A percentile compares a stretch with the other conserved stretches of the same genome.
Evolutionary conservation across 2,888 invertebrate species (phyloP).

Genomic region (Amphimallon solstitiale): DNA sequence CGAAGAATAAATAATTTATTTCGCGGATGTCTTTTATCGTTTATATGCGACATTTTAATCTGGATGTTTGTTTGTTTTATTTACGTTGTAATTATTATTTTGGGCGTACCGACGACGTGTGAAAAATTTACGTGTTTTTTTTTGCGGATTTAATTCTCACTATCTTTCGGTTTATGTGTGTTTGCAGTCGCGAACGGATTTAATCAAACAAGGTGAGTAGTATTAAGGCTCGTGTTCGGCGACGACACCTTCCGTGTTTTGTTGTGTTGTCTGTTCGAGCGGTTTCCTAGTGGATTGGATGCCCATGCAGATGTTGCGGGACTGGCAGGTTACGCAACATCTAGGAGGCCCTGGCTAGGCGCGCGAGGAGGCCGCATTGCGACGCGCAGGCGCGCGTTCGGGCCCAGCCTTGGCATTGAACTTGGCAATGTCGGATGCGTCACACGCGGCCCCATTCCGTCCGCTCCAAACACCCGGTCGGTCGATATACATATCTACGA

Average conservation of each 20-base stretch:
- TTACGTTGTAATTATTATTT: no score
- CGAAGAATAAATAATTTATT: no score
- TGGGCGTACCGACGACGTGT: no score
- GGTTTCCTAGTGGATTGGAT: slow-evolving; percentile 52
- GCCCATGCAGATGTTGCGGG: slow-evolving; percentile 54
- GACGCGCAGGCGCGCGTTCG: slow-evolving; percentile 65
- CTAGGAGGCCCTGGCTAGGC: slow-evolving; percentile 56
- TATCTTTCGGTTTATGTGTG: no score
- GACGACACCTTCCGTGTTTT: slow-evolving; percentile 27
- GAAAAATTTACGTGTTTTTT: no score
- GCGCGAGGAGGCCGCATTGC: slow-evolving; percentile 69
- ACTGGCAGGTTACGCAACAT: slow-evolving; percentile 57
- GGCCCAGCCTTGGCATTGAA: slow-evolving; percentile 79
- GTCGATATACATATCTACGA: slow-evolving; percentile 10
- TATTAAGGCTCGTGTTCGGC: slow-evolving; percentile 3
- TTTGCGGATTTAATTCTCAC: no score
- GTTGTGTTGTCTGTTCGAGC: slow-evolving; percentile 10
- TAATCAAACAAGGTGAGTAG: no score
- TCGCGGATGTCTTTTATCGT: no score
- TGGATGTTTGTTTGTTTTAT: no score
- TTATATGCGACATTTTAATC: no score
- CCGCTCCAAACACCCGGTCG: slow-evolving; percentile 24
- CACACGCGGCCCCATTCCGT: slow-evolving; percentile 42
- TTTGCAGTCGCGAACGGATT: no score
- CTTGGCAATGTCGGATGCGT: slow-evolving; percentile 70